Conservation (phyloP, 2,888 invertebrate species). For the Arctia plantaginis region DNA sequence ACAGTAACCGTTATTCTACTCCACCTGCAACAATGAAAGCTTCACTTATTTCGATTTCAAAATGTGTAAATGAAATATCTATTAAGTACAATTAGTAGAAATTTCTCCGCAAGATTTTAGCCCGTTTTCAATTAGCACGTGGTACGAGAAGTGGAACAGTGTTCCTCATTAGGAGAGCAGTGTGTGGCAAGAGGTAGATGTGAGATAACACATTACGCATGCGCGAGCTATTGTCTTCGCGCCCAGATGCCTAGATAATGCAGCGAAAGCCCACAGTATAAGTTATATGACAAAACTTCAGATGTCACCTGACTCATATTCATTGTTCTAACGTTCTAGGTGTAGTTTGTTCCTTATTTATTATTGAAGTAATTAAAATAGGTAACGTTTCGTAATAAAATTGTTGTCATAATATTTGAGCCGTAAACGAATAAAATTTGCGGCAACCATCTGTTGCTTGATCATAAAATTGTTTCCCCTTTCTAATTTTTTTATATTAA, state of each 20-base stretch:
- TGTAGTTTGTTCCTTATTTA: neutral
- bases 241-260: conserved; percentile 70
- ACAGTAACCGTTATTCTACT: conserved; percentile 61
- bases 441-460: conserved; percentile 18
- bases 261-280: conserved; percentile 70
- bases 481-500: conserved; percentile 18
- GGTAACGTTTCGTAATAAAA: conserved; percentile 5
- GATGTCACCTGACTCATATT: conserved; percentile 56
- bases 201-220: conserved; percentile 85
- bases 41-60: conserved; percentile 25
- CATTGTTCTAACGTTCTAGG: conserved; percentile 3
- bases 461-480: conserved; percentile 19
- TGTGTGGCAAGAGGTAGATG: conserved; percentile 82
- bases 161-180: conserved; percentile 82
- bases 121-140: conserved; percentile 75
- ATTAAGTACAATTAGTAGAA: conserved; percentile 71
- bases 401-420: conserved; percentile 6
- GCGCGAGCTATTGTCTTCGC: conserved; percentile 82
- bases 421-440: conserved; percentile 16
- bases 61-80: conserved; percentile 53
- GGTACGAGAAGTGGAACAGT: conserved; percentile 73
- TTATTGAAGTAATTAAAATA: neutral
- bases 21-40: conserved; percentile 59
- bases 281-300: conserved; percentile 67
- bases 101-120: conserved; percentile 57